phyloP scores from a whole-genome alignment of 2,888 invertebrate species.

The Serripes groenlandicus region DNA sequence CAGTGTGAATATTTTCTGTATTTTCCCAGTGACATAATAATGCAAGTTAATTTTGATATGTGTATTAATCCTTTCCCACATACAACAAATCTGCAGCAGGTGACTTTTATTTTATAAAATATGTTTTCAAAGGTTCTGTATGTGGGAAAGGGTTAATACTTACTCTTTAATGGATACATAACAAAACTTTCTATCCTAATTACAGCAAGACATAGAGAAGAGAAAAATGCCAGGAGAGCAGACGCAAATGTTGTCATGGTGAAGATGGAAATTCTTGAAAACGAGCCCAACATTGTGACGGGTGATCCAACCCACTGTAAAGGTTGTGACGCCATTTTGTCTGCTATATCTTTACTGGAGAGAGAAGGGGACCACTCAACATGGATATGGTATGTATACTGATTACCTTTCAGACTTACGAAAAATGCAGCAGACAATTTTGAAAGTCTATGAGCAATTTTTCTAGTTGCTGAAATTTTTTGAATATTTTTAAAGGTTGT shows the following conservation, averaged over 20 bases:
- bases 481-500: too few species aligned
- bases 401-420: too few species aligned
- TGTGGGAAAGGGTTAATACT: too few species aligned
- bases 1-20: too few species aligned
- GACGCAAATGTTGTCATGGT: slow-evolving; percentile 79
- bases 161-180: not conserved
- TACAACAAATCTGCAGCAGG: too few species aligned
- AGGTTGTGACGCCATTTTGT: slow-evolving; percentile 77
- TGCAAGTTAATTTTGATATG: too few species aligned
- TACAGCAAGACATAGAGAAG: slow-evolving; percentile 18
- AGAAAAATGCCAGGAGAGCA: slow-evolving; percentile 66
- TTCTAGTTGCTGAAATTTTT: too few species aligned
- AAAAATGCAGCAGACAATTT: too few species aligned
- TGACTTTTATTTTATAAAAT: too few species aligned
- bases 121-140: not conserved
- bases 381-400: slow-evolving; percentile 76
- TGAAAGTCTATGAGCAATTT: too few species aligned
- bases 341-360: slow-evolving; percentile 70
- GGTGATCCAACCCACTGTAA: slow-evolving; percentile 78
- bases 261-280: slow-evolving; percentile 75
- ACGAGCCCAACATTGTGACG: slow-evolving; percentile 75
- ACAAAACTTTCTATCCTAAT: not conserved
- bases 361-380: slow-evolving; percentile 65
- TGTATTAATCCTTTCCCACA: too few species aligned
- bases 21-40: too few species aligned